phyloP scores from a whole-genome alignment of 2,797 vertebrate species.

The Melanogrammus aeglefinus region DNA sequence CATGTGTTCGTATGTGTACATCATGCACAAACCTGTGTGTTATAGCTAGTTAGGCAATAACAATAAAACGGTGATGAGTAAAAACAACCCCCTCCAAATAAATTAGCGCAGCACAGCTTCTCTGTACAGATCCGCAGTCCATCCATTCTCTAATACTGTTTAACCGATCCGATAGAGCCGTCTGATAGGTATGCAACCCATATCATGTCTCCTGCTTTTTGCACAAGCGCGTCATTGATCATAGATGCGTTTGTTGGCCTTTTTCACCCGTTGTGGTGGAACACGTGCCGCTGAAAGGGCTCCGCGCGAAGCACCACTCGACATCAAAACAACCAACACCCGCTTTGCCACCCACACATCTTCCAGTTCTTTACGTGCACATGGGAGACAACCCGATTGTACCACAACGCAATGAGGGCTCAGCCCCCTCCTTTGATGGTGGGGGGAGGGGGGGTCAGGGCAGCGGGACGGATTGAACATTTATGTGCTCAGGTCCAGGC shows the following conservation, averaged over 20 bases:
- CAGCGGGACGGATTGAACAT: slow-evolving; percentile 42
- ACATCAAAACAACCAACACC: slow-evolving; percentile 69
- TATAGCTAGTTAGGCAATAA: too few species aligned
- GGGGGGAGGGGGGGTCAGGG: slow-evolving; percentile 40
- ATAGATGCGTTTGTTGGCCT: neutral
- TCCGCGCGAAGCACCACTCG: slow-evolving; percentile 60
- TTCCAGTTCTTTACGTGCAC: slow-evolving; percentile 65
- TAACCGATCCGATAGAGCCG: too few species aligned
- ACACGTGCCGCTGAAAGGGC: slow-evolving; percentile 63
- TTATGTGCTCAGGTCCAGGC: slow-evolving; percentile 54
- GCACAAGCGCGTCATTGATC: slow-evolving; percentile 75
- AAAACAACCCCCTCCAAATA: too few species aligned
- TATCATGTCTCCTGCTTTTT: too few species aligned
- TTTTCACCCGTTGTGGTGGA: slow-evolving; percentile 49
- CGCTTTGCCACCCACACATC: slow-evolving; percentile 56
- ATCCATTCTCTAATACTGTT: too few species aligned
- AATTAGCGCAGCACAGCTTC: too few species aligned
- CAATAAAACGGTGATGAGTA: too few species aligned
- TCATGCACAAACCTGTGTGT: too few species aligned
- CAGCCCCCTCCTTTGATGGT: slow-evolving; percentile 58
- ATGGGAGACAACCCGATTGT: slow-evolving; percentile 68
- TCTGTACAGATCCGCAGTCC: too few species aligned
- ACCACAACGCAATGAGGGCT: slow-evolving; percentile 75
- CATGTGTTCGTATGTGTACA: too few species aligned
- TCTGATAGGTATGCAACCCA: too few species aligned